A percentile compares a stretch with the other conserved stretches of the same genome.
phyloP scores from a whole-genome alignment of 2,888 invertebrate species.

The Myopa testacea region DNA sequence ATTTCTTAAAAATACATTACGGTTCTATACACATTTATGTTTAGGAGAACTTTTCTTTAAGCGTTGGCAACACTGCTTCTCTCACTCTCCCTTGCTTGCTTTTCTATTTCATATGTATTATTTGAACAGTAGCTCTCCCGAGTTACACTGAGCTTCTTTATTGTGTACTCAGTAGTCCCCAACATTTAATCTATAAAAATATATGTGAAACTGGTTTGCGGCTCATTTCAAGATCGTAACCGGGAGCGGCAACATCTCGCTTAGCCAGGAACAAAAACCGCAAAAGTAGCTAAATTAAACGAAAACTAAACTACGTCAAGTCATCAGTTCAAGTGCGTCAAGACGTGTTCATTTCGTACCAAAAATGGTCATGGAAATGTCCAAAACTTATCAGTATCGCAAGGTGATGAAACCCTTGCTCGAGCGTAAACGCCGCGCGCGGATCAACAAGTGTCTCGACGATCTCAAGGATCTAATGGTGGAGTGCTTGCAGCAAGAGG shows the following conservation, averaged over 20 bases:
- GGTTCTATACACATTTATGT: too few relatives aligned
- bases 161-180: constrained; percentile 9
- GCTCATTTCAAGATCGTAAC: constrained; percentile 66
- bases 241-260: constrained; percentile 54
- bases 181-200: constrained; percentile 61
- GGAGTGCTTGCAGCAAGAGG: constrained; percentile 76
- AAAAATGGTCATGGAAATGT: constrained; percentile 72
- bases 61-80: too few relatives aligned
- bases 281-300: constrained; percentile 1
- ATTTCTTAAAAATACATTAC: too few relatives aligned
- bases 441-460: constrained; percentile 91
- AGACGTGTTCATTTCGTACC: constrained; percentile 40
- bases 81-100: too few relatives aligned
- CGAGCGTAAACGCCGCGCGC: constrained; percentile 86
- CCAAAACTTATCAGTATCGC: constrained; percentile 92
- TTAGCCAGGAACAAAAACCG: constrained; percentile 45
- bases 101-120: not conserved
- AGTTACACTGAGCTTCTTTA: constrained; percentile 51
- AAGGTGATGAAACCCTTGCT: constrained; percentile 95
- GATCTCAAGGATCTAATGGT: constrained; percentile 92
- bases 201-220: constrained; percentile 64
- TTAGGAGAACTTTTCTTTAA: too few relatives aligned
- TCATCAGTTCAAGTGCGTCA: too few relatives aligned
- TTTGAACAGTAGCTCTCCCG: constrained; percentile 59
- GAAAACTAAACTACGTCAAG: not conserved